Evolutionary conservation across 37 sponge, comb jelly and placozoan species (phyloP), one percentile per base, ranked within the genome.

Genomic region (Ianthella basta): DNA sequence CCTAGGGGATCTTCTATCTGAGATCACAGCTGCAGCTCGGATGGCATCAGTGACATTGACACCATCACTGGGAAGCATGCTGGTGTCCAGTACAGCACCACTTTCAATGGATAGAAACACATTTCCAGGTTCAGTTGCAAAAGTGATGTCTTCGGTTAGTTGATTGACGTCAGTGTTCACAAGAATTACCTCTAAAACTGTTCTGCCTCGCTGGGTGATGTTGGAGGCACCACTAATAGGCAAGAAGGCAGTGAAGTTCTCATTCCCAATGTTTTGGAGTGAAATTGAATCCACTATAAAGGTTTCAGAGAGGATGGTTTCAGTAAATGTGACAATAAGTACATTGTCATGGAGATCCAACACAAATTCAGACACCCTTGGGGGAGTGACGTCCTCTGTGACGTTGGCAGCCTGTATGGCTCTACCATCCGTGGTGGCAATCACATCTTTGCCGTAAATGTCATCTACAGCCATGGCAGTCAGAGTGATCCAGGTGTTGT

Each of bases 401-500:
- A 92, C 72, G n/a, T 83, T 73, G 29, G 67, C 30, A 8, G 85
- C 89, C 72, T 50, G 69, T 5, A 82, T 59, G 21, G 96, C 93
- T 60, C 90, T 87, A 56, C 93, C 93, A 87, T 92, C 70, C 14
- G 93, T 92, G 32, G 65, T 39, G 18, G 96, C 93, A 15, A 75
- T 56, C 21, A 92, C 69, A 65, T 90, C 87, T 41, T 59, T 36
- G 13, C 80, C 80, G 38, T 87, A 88, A 8, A 95, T 82, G 59
- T 95, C 96, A 80, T 90, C 81, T 40, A 95, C 30, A 12, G 93
- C 88, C 23, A 39, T 55, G 4, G 93, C 85, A 15, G 59, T 59
- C 35, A 88, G 41, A 5, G 91, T 92, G 34, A 95, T n/a, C 87
- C 87, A 95, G 10, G 96, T 95, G 59, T 95, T 57, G 20, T 60